Evolutionary conservation across 2,113 vertebrate genomes (phyloP).

Genomic region (Phoxinus phoxinus): DNA sequence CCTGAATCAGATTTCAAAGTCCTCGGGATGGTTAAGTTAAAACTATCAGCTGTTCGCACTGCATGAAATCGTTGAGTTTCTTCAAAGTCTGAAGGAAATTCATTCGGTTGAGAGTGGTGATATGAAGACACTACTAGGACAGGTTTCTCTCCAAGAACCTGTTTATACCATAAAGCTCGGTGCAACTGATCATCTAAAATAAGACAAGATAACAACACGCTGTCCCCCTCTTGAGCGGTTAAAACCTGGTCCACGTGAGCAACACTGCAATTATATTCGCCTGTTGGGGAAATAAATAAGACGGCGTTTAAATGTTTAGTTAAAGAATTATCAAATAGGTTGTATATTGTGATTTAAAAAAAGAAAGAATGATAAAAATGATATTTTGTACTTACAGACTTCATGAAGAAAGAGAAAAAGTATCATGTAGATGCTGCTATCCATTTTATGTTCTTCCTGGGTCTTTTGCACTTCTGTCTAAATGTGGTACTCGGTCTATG

Average conservation of each 20-base stretch:
- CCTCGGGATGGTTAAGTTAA: constrained; percentile 19
- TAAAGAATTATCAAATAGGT: too few relatives aligned
- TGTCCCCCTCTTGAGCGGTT: neutral
- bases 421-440: neutral
- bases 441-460: neutral
- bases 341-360: too few relatives aligned
- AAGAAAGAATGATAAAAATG: too few relatives aligned
- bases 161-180: constrained; percentile 24
- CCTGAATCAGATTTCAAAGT: constrained; percentile 10
- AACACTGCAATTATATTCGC: neutral
- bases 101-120: neutral
- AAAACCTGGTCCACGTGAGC: constrained; percentile 8
- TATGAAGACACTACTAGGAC: constrained; percentile 9
- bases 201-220: neutral
- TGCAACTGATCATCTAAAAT: neutral
- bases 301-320: neutral
- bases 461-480: neutral
- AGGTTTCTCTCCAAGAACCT: constrained; percentile 26
- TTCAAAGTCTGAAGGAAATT: neutral
- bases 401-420: constrained; percentile 18
- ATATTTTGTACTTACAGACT: constrained; percentile 22
- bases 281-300: neutral
- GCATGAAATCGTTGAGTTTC: neutral
- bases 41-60: neutral
- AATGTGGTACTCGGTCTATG: neutral